Percentiles rank a stretch among this genome's conserved stretches.
phyloP scores from a whole-genome alignment of 2,113 vertebrate genomes.

The Capra hircus region DNA sequence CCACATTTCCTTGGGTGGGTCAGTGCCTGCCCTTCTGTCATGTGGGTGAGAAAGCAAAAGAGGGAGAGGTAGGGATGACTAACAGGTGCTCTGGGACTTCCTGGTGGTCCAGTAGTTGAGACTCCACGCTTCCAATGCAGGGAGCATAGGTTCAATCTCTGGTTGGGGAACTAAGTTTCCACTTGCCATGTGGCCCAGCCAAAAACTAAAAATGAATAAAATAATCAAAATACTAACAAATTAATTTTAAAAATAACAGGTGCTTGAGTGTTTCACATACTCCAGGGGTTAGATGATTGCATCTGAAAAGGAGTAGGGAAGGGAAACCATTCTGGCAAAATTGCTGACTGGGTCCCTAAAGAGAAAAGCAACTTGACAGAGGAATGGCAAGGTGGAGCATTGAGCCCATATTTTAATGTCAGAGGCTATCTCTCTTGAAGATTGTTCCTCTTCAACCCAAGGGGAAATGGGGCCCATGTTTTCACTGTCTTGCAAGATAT shows the following conservation, averaged over 20 bases:
- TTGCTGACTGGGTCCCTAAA: neutral
- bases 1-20: neutral
- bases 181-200: neutral
- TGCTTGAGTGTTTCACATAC: neutral
- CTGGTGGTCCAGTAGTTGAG: neutral
- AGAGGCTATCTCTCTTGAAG: neutral
- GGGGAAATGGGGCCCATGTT: neutral
- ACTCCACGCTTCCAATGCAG: neutral
- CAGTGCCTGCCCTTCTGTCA: neutral
- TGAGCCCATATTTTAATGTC: neutral
- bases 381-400: neutral
- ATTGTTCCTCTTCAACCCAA: neutral
- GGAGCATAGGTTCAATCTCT: rapidly evolving
- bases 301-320: neutral
- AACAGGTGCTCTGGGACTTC: neutral
- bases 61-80: neutral
- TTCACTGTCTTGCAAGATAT: neutral
- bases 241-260: neutral
- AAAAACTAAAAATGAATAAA: neutral
- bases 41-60: neutral
- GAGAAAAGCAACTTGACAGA: neutral
- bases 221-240: neutral
- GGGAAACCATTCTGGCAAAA: neutral
- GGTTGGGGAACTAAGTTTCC: neutral
- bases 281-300: neutral